These are phyloP conservation scores for Chymomyza procnemis DNA, from an alignment of 2,888 invertebrate genomes.

Conservation along the genomic window DNA sequence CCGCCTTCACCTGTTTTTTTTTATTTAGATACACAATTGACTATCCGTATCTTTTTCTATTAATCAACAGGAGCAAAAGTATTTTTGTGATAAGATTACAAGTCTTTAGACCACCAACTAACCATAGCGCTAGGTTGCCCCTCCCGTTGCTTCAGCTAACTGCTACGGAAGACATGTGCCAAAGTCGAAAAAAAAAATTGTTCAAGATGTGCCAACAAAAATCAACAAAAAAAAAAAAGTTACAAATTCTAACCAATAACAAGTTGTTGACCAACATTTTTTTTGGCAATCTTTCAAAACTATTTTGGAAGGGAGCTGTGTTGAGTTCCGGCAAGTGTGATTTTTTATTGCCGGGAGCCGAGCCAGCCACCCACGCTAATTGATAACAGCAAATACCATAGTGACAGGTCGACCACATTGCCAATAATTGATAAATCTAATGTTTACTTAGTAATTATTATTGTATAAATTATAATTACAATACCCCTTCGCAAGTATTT, in stretches of 20 bases:
- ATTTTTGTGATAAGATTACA: constrained; percentile 49
- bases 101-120: background rate
- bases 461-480: constrained; percentile 43
- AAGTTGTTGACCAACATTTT: background rate
- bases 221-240: background rate
- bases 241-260: background rate
- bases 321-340: background rate
- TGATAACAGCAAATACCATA: constrained; percentile 37
- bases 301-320: background rate
- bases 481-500: background rate
- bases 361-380: background rate
- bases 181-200: background rate
- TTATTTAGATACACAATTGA: constrained; percentile 34
- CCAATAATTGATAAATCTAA: constrained; percentile 58
- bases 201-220: background rate
- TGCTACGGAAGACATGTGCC: background rate
- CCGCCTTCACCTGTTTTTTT: background rate
- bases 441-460: constrained; percentile 55
- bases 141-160: background rate
- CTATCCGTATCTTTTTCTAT: constrained; percentile 35
- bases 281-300: constrained; percentile 26
- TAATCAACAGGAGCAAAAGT: constrained; percentile 61
- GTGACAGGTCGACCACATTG: constrained; percentile 50
- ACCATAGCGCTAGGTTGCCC: background rate
- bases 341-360: background rate